phyloP scores from a whole-genome alignment of 2,888 invertebrate genomes.

The Muschampia plurimacula region DNA sequence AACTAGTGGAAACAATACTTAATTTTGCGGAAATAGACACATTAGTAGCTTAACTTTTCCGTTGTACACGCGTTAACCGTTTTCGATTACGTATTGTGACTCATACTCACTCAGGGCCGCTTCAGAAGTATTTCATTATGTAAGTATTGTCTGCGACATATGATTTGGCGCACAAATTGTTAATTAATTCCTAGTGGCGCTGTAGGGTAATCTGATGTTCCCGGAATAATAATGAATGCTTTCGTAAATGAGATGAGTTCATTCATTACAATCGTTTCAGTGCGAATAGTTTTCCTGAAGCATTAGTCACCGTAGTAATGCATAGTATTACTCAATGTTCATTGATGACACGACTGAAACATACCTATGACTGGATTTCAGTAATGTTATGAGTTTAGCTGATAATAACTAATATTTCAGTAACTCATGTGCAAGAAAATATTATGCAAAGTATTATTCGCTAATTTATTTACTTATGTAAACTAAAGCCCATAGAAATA shows the following conservation, averaged over 20 bases:
- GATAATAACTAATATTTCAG: neutral
- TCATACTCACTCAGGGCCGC: slow-evolving; percentile 42
- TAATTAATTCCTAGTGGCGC: slow-evolving; percentile 45
- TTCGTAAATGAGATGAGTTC: slow-evolving; percentile 62
- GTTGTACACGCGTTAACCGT: slow-evolving; percentile 4
- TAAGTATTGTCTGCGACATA: slow-evolving; percentile 10
- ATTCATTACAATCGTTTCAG: slow-evolving; percentile 50
- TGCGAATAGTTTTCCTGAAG: slow-evolving; percentile 54
- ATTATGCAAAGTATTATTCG: no score
- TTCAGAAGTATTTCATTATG: slow-evolving; percentile 42
- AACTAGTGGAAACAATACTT: neutral
- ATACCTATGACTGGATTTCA: slow-evolving; percentile 11
- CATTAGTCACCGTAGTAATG: slow-evolving; percentile 50
- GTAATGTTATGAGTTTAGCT: neutral
- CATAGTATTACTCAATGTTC: slow-evolving; percentile 41
- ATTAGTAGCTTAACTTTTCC: slow-evolving; percentile 17
- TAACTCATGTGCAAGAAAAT: neutral
- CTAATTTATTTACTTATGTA: no score
- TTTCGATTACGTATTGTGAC: slow-evolving; percentile 28
- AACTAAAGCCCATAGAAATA: no score
- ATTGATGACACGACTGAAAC: slow-evolving; percentile 44
- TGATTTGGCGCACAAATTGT: slow-evolving; percentile 36
- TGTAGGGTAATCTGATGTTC: slow-evolving; percentile 53
- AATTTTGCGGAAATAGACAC: slow-evolving; percentile 23
- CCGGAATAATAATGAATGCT: slow-evolving; percentile 54